Conservation (phyloP, 2,888 invertebrate species). For the Formica aserva region DNA sequence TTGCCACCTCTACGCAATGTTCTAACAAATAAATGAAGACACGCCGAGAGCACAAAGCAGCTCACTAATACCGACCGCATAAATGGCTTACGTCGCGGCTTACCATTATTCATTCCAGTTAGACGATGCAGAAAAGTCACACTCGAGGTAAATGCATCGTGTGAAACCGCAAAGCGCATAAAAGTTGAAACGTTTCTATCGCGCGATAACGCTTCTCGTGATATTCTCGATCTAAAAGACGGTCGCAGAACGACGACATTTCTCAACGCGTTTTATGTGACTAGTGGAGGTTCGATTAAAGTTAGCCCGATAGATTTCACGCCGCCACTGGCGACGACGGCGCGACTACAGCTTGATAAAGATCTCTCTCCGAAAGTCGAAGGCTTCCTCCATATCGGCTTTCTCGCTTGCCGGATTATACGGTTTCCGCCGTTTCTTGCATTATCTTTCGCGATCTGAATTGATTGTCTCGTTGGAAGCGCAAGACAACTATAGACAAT, state of each 20-base stretch:
- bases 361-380: slow-evolving; percentile 62
- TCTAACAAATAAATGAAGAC: slow-evolving; percentile 25
- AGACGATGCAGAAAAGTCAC: slow-evolving; percentile 37
- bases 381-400: slow-evolving; percentile 50
- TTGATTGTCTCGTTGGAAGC: slow-evolving; percentile 64
- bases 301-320: slow-evolving; percentile 65
- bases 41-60: background rate
- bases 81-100: slow-evolving; percentile 28
- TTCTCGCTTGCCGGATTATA: slow-evolving; percentile 18
- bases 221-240: slow-evolving; percentile 64
- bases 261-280: slow-evolving; percentile 52
- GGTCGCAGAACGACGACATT: slow-evolving; percentile 43
- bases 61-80: background rate
- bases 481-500: slow-evolving; percentile 38
- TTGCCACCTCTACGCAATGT: background rate
- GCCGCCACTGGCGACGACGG: slow-evolving; percentile 45
- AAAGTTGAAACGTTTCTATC: slow-evolving; percentile 61
- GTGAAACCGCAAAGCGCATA: slow-evolving; percentile 63
- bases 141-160: slow-evolving; percentile 26
- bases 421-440: slow-evolving; percentile 47
- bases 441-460: slow-evolving; percentile 67
- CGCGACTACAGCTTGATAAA: slow-evolving; percentile 65
- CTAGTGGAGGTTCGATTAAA: slow-evolving; percentile 64
- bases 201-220: slow-evolving; percentile 50
- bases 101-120: slow-evolving; percentile 11